Percentiles rank a stretch among this genome's conserved stretches.
phyloP scores from a whole-genome alignment of 2,888 invertebrate species.

The Nymphalis c-album region DNA sequence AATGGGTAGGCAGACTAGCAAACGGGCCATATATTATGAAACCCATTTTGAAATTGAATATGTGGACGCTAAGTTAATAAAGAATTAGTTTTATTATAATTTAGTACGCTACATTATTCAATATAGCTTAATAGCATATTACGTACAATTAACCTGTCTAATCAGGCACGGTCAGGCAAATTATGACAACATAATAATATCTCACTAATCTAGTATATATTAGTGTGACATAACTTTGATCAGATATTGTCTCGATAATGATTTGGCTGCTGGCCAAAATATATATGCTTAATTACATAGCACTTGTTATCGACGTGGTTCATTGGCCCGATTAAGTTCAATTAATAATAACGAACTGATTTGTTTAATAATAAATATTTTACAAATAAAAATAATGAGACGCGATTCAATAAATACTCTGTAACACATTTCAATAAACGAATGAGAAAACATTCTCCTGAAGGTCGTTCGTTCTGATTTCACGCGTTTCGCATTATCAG shows the following conservation, averaged over 20 bases:
- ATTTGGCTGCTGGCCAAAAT: constrained; percentile 16
- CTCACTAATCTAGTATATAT: constrained; percentile 16
- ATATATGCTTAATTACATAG: constrained; percentile 2
- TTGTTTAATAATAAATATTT: not conserved
- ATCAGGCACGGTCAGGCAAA: constrained; percentile 14
- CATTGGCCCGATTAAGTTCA: no score
- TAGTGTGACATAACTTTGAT: constrained; percentile 4
- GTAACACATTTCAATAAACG: constrained; percentile 20
- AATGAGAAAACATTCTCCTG: constrained; percentile 32
- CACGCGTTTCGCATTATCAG: constrained; percentile 36
- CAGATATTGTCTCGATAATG: constrained; percentile 13
- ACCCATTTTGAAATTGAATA: no score
- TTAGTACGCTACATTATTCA: not conserved
- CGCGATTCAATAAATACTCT: not conserved
- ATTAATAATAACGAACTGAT: no score
- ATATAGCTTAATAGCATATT: not conserved
- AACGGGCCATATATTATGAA: no score
- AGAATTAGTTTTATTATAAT: no score
- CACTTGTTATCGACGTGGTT: not conserved
- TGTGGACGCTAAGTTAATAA: no score
- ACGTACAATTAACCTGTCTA: constrained; percentile 18
- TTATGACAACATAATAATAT: constrained; percentile 16
- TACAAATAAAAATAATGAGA: not conserved
- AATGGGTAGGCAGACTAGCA: no score
- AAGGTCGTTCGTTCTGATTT: constrained; percentile 35